Evolutionary conservation across 2,888 invertebrate genomes (phyloP).

Genomic region (Hydrotaea diabolus): DNA sequence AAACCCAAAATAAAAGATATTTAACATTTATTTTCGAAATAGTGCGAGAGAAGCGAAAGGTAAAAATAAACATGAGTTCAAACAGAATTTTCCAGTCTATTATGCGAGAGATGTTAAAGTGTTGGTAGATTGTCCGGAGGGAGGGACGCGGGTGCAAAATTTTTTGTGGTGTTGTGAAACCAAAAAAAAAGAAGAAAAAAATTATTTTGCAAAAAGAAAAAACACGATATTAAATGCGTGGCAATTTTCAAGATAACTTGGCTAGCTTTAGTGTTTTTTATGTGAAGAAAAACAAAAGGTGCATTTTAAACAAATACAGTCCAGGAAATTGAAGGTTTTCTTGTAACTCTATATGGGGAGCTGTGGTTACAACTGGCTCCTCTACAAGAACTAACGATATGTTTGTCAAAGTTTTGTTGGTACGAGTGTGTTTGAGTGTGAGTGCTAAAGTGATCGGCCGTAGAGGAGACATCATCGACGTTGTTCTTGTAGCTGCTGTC

Average conservation of each 20-base stretch:
- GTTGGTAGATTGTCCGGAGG: background rate
- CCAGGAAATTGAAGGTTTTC: slow-evolving; percentile 11
- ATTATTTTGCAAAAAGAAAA: slow-evolving; percentile 42
- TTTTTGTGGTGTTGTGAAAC: background rate
- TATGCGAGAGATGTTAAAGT: background rate
- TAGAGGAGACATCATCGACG: background rate
- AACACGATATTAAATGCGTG: slow-evolving; percentile 60
- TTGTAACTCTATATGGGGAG: slow-evolving; percentile 47
- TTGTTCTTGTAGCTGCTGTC: background rate
- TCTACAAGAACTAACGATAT: too few species aligned
- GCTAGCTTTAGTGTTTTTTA: background rate
- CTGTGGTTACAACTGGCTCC: slow-evolving; percentile 53
- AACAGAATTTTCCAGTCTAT: background rate
- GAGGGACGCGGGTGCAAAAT: too few species aligned
- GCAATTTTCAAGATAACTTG: slow-evolving; percentile 33
- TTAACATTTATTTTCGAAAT: background rate
- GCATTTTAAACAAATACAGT: background rate
- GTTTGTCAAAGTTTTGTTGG: too few species aligned
- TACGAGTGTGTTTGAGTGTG: background rate
- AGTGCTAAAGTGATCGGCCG: background rate
- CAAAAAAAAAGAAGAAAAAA: slow-evolving; percentile 4
- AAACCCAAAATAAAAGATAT: too few species aligned
- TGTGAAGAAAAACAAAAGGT: slow-evolving; percentile 3
- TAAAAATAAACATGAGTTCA: slow-evolving; percentile 11
- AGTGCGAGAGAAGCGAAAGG: slow-evolving; percentile 35